phyloP scores from a whole-genome alignment of 1,140 invertebrate genomes.

The Reticulitermes speratus region DNA sequence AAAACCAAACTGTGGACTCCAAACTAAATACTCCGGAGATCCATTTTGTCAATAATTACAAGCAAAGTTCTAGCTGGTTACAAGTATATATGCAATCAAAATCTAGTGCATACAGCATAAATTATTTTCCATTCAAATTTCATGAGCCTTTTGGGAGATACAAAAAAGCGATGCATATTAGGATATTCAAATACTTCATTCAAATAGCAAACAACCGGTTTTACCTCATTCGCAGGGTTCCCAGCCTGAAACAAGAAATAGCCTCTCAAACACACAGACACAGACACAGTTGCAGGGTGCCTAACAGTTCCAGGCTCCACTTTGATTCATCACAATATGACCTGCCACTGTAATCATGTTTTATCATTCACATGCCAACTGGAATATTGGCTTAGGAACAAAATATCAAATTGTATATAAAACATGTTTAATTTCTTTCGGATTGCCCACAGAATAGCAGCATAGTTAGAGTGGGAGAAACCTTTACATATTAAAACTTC shows the following conservation, averaged over 20 bases:
- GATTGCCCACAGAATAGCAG: no score
- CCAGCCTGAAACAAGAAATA: constrained; percentile 62
- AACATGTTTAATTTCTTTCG: no score
- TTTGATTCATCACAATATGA: not conserved
- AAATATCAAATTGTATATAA: no score
- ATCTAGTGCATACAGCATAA: constrained; percentile 18
- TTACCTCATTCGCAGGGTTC: constrained; percentile 65
- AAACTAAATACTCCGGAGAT: not conserved
- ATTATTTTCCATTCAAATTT: constrained; percentile 11
- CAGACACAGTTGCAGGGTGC: constrained; percentile 13
- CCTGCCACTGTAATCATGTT: not conserved
- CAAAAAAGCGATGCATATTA: constrained; percentile 14
- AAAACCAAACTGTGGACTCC: not conserved
- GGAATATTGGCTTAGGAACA: no score
- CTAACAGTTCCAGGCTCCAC: constrained; percentile 6
- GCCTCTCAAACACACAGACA: constrained; percentile 34
- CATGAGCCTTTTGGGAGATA: not conserved
- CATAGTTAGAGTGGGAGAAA: no score
- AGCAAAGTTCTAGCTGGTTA: constrained; percentile 14
- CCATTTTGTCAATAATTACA: constrained; percentile 14
- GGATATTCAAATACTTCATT: constrained; percentile 12
- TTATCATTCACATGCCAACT: no score
- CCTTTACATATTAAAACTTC: no score
- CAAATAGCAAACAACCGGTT: constrained; percentile 29
- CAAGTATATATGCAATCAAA: constrained; percentile 10